Conservation (phyloP, 1,140 invertebrate genomes). For the Eumeta japonica region DNA sequence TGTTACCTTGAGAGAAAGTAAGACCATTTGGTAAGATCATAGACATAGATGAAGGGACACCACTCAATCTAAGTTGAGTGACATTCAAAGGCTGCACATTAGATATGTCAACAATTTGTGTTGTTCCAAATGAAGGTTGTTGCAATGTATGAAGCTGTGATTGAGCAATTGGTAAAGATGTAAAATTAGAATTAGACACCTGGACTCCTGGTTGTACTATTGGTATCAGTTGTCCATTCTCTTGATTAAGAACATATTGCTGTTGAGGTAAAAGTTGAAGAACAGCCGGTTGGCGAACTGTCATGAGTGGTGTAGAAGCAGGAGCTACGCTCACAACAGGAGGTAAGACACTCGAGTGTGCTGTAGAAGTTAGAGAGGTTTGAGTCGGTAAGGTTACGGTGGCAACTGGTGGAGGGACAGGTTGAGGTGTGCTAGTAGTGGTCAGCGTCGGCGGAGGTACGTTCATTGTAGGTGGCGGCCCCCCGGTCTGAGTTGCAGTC, state of each 20-base stretch:
- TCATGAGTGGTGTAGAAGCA: constrained; percentile 40
- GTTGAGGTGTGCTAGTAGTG: constrained; percentile 32
- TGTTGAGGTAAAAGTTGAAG: constrained; percentile 36
- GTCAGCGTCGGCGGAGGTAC: constrained; percentile 38
- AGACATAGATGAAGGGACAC: constrained; percentile 51
- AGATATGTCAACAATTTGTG: constrained; percentile 45
- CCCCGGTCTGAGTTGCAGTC: constrained; percentile 43
- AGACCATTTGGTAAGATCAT: constrained; percentile 48
- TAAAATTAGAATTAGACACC: constrained; percentile 46
- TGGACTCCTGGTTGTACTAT: constrained; percentile 48
- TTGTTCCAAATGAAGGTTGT: constrained; percentile 41
- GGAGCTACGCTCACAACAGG: constrained; percentile 45
- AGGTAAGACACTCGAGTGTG: constrained; percentile 28
- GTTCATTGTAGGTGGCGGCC: constrained; percentile 37
- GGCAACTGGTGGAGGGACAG: constrained; percentile 29
- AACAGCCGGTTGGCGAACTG: constrained; percentile 43
- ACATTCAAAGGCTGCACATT: constrained; percentile 48
- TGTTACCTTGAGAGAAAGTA: constrained; percentile 39
- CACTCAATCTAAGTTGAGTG: constrained; percentile 41
- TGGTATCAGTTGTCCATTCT: constrained; percentile 47
- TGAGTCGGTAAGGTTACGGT: constrained; percentile 31
- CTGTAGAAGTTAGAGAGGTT: constrained; percentile 25
- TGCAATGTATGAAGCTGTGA: constrained; percentile 26
- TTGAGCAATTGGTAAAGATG: constrained; percentile 38
- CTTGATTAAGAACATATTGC: constrained; percentile 48